Conservation (phyloP, 2,797 vertebrate species). For the Poeciliopsis infans region DNA sequence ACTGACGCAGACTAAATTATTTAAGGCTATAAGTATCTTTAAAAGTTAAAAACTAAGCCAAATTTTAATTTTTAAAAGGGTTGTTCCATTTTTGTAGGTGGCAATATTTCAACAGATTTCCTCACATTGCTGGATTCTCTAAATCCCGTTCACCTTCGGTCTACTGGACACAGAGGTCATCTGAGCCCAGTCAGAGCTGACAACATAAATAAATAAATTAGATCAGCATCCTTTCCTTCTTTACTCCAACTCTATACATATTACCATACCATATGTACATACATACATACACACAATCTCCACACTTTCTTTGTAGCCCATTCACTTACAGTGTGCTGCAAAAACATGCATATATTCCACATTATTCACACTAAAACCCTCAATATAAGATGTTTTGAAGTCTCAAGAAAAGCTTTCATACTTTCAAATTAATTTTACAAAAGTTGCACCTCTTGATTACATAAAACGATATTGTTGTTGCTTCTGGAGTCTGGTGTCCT, state of each 20-base stretch:
- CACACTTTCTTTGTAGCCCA: constrained; percentile 23
- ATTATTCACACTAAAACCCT: background rate
- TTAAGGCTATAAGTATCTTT: constrained; percentile 24
- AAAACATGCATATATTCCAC: constrained; percentile 9
- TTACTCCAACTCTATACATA: constrained; percentile 52
- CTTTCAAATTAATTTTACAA: constrained; percentile 48
- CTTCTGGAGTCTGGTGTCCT: constrained; percentile 31
- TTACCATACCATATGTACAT: constrained; percentile 65
- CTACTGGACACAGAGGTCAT: constrained; percentile 39
- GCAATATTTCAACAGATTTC: constrained; percentile 1
- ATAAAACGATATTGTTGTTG: constrained; percentile 12
- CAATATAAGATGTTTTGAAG: background rate
- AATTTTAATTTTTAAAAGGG: background rate
- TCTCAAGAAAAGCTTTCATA: constrained; percentile 40
- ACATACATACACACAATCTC: constrained; percentile 47
- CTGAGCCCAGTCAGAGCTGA: constrained; percentile 43
- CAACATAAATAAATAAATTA: constrained; percentile 81
- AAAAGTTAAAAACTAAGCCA: constrained; percentile 25
- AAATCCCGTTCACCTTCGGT: constrained; percentile 31
- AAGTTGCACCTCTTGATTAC: constrained; percentile 38
- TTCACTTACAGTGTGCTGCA: constrained; percentile 42
- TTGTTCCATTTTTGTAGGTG: background rate
- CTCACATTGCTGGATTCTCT: constrained; percentile 19
- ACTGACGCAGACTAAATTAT: constrained; percentile 23
- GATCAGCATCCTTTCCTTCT: constrained; percentile 50